These are phyloP conservation scores for Eristalis pertinax DNA, from an alignment of 2,888 invertebrate genomes.

Conservation along the genomic window DNA sequence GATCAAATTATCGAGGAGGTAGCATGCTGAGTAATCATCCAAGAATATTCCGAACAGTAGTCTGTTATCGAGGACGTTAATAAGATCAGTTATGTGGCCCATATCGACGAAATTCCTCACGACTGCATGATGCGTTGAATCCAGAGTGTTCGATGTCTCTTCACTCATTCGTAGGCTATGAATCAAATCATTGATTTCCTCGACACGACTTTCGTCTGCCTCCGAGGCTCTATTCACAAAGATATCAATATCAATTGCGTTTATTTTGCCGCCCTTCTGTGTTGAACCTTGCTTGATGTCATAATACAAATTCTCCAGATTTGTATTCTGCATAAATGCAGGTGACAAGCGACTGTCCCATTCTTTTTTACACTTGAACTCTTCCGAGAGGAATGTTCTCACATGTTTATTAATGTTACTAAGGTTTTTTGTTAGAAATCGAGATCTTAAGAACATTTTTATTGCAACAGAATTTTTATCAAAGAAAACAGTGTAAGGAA, in stretches of 20 bases:
- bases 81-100: conserved; percentile 82
- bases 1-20: conserved; percentile 90
- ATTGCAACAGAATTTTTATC: background rate
- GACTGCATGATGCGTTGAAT: conserved; percentile 92
- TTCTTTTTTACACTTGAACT: conserved; percentile 87
- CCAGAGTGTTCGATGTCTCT: conserved; percentile 87
- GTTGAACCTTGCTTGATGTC: conserved; percentile 86
- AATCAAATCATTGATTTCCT: conserved; percentile 88
- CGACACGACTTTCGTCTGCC: conserved; percentile 82
- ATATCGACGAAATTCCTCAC: conserved; percentile 84
- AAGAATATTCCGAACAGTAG: conserved; percentile 94
- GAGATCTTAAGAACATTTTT: conserved; percentile 60
- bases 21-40: conserved; percentile 90
- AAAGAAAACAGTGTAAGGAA: conserved; percentile 24
- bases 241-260: conserved; percentile 91
- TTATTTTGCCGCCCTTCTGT: conserved; percentile 84
- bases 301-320: conserved; percentile 86
- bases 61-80: conserved; percentile 89
- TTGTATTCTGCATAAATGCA: conserved; percentile 85
- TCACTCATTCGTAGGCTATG: conserved; percentile 88
- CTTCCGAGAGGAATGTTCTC: conserved; percentile 86
- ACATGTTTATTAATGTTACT: conserved; percentile 33
- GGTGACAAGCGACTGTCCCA: conserved; percentile 87
- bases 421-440: conserved; percentile 55
- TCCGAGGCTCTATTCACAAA: conserved; percentile 87